A percentile compares a stretch with the other conserved stretches of the same genome.
Conservation (phyloP, 2,113 vertebrate genomes). For the Pelobates fuscus region DNA sequence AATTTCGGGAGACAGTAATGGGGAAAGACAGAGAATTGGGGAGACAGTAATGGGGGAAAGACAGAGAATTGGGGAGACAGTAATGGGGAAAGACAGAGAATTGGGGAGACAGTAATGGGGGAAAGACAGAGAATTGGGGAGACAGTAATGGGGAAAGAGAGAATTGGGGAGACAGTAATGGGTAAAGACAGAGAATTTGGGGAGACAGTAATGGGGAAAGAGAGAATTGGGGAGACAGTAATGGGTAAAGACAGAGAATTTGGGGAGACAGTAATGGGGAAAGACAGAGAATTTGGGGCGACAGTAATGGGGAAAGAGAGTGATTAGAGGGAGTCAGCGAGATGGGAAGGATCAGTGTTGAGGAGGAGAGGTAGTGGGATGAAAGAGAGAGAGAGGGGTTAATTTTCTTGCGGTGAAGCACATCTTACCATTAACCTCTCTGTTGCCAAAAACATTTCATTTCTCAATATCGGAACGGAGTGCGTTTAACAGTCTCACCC, state of each 20-base stretch:
- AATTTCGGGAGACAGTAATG: conserved; percentile 53
- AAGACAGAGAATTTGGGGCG: no score
- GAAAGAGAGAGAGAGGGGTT: conserved; percentile 3
- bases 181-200: conserved; percentile 1
- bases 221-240: neutral
- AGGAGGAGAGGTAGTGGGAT: neutral
- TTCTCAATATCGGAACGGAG: no score
- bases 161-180: neutral
- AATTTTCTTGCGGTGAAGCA: neutral
- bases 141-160: conserved; percentile 38
- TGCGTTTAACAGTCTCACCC: no score
- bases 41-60: conserved; percentile 1
- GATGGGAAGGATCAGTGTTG: conserved; percentile 16
- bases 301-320: neutral
- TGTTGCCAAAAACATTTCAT: no score
- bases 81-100: neutral
- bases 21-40: neutral
- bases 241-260: neutral
- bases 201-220: neutral
- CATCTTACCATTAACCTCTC: no score
- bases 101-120: no score
- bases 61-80: no score
- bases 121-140: neutral
- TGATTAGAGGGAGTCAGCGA: neutral
- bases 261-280: no score